Percentiles rank a stretch among this genome's conserved stretches.
Conservation (phyloP, 2,797 vertebrate genomes). For the Betta splendens region DNA sequence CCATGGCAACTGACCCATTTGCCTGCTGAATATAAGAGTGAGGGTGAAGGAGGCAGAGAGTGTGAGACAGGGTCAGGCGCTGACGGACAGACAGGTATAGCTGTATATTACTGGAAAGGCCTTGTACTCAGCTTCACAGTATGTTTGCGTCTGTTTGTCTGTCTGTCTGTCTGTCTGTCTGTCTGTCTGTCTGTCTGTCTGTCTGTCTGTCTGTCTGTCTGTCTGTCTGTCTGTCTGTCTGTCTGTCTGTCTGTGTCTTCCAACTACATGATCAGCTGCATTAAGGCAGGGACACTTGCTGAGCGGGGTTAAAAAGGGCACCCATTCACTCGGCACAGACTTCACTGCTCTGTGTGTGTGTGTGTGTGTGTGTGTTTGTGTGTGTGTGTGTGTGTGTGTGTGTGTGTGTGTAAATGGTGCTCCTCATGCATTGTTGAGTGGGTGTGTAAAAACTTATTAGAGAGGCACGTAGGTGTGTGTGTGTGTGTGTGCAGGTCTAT, state of each 20-base stretch:
- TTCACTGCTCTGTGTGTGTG: constrained; percentile 48
- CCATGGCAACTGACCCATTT: constrained; percentile 96
- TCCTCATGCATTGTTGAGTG: constrained; percentile 52
- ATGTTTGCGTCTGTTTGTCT: too few species aligned
- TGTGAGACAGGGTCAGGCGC: constrained; percentile 50
- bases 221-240: too few species aligned
- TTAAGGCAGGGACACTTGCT: constrained; percentile 93
- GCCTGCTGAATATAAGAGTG: constrained; percentile 85
- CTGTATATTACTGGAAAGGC: constrained; percentile 22
- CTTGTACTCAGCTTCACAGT: constrained; percentile 7
- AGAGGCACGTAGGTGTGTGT: constrained; percentile 51
- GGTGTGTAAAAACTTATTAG: constrained; percentile 64
- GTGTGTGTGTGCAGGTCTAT: too few species aligned
- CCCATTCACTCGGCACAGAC: constrained; percentile 70
- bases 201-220: too few species aligned
- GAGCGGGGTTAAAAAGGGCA: constrained; percentile 89
- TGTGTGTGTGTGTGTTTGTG: constrained; percentile 29
- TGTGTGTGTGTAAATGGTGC: constrained; percentile 40
- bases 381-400: constrained; percentile 29
- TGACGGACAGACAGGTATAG: constrained; percentile 43
- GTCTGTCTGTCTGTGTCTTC: constrained; percentile 48
- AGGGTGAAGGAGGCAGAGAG: constrained; percentile 50
- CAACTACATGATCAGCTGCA: constrained; percentile 93
- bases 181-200: too few species aligned
- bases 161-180: too few species aligned